Percentiles rank a stretch among this genome's conserved stretches.
Evolutionary conservation across 2,113 vertebrate species (phyloP).

Genomic region (Stomatorhinus ivindoensis): DNA sequence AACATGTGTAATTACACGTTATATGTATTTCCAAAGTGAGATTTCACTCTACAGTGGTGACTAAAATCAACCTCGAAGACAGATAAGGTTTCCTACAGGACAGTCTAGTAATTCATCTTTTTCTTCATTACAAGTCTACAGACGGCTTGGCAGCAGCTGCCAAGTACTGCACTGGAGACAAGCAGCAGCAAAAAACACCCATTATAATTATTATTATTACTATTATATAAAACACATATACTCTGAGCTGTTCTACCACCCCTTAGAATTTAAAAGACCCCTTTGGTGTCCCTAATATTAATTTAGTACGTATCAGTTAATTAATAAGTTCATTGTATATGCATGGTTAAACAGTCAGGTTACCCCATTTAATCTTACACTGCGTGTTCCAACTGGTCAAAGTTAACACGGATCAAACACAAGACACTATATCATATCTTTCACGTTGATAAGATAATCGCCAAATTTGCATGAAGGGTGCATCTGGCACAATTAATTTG

Average conservation of each 20-base stretch:
- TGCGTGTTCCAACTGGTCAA: neutral
- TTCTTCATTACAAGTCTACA: neutral
- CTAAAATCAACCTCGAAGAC: neutral
- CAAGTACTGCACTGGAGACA: neutral
- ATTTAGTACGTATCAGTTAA: neutral
- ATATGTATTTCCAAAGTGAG: neutral
- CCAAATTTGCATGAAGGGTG: slow-evolving; percentile 44
- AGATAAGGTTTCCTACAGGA: neutral
- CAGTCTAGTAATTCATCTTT: neutral
- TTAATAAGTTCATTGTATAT: neutral
- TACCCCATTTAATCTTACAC: neutral
- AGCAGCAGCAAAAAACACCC: neutral
- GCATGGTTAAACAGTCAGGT: neutral
- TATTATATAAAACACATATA: too few species aligned
- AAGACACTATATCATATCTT: slow-evolving; percentile 25
- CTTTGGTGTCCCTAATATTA: neutral
- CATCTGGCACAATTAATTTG: slow-evolving; percentile 11
- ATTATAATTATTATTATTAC: neutral
- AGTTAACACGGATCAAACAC: neutral
- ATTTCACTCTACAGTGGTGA: neutral
- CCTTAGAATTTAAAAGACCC: neutral
- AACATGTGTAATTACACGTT: neutral
- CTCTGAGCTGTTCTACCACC: neutral
- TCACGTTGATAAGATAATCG: slow-evolving; percentile 22
- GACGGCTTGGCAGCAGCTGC: neutral